phyloP scores from a whole-genome alignment of 2,888 invertebrate genomes.

The Andrena hattorfiana region DNA sequence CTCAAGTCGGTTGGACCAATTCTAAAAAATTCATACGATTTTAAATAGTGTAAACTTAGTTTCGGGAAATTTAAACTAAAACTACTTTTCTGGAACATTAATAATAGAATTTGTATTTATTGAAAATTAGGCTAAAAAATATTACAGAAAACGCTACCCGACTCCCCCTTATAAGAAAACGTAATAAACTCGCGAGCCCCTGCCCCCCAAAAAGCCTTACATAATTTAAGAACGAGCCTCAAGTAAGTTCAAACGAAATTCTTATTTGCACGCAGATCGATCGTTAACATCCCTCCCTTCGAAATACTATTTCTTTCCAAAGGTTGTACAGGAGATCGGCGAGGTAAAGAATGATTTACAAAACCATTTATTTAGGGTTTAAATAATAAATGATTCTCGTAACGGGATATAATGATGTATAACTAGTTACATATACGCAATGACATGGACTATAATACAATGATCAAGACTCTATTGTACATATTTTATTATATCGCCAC shows the following conservation, averaged over 20 bases:
- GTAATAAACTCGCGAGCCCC: too few species aligned
- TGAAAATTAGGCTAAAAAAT: too few species aligned
- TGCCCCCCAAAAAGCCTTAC: too few species aligned
- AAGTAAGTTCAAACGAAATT: constrained; percentile 7
- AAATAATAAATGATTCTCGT: constrained; percentile 79
- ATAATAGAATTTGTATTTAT: too few species aligned
- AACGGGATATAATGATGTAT: constrained; percentile 77
- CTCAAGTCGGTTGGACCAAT: too few species aligned
- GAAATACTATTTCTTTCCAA: background rate
- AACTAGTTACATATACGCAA: constrained; percentile 81
- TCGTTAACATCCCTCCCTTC: background rate
- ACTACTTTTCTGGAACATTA: too few species aligned
- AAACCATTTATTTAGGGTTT: constrained; percentile 76
- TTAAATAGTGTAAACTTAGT: too few species aligned
- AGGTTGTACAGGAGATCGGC: constrained; percentile 36
- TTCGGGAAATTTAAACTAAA: too few species aligned
- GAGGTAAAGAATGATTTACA: constrained; percentile 65
- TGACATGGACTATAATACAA: constrained; percentile 84
- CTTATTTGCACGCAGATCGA: background rate
- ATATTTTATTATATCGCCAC: constrained; percentile 88
- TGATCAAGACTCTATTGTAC: constrained; percentile 81
- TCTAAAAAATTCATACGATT: too few species aligned
- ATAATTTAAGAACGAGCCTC: background rate
- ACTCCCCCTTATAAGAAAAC: too few species aligned
- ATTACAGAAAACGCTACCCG: too few species aligned